Evolutionary conservation across 1,140 invertebrate species (phyloP), one percentile per base, ranked within the genome.

Genomic region (Drosophila murphyi): DNA sequence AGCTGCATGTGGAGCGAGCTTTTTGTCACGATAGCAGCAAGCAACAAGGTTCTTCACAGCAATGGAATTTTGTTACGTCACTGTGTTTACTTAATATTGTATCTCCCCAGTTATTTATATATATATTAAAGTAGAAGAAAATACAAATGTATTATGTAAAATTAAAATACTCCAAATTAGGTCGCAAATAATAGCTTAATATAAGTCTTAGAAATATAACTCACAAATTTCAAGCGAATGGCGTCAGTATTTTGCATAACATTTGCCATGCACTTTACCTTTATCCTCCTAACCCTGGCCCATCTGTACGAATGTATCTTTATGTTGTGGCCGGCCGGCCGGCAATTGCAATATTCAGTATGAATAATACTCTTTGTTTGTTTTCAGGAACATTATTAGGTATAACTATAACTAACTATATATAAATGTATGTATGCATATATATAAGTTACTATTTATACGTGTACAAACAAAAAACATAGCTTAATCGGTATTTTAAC

Each of bases 41-140:
- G 20, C 32, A 31, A 4, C 4, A 57, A 73, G 71, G 55, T 73
- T 60, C 34, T 29, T 8, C n/a, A 48, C 45, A 35, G 10, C 47
- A 10, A 7, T 7, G 1, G 5, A 3, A 51, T 32, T 50, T 50
- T 2, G 32, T 68, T 56, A 69, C 72, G 72, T 69, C 72, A 69
- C 29, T 28, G 6, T 3, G 31, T 41, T 2, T 8, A 32, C 10
- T 47, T 39, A 5, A 8, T 2, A 39, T 35, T 20, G 20, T 1
- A 1, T 20, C 20, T 20, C 20, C 20, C 20, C 20, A 20, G 1
- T 20, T 20, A 20, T 20, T 20, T 1, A 1, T 20, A 20, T 20
- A 20, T 20, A 43, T 12, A 35, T 29, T 8, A n/a, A 52, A 34
- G 20, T 20, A 6, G 4, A 35, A 54, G 20, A 12, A 1, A 54